phyloP scores from a whole-genome alignment of 2,888 invertebrate species.

The Pristionchus exspectatus region DNA sequence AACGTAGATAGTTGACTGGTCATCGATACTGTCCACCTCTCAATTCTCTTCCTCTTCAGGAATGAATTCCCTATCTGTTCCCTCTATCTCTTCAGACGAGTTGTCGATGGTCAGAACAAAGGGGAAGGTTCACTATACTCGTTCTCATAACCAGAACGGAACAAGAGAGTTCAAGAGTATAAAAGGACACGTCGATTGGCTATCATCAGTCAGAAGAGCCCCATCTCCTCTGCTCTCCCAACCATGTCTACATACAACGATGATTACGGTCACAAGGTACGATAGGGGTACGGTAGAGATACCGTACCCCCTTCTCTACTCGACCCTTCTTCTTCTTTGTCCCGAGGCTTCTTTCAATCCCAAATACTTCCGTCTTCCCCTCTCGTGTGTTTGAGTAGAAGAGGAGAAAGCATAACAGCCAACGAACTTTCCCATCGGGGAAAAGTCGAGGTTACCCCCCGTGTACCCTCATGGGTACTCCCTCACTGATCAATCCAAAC shows the following conservation, averaged over 20 bases:
- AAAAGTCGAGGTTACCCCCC: conserved; percentile 13
- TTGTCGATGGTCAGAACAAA: conserved; percentile 40
- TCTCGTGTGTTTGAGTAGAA: conserved; percentile 46
- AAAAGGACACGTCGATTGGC: background rate
- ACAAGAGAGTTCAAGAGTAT: background rate
- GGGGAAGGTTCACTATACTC: conserved; percentile 14
- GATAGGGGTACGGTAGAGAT: conserved; percentile 18
- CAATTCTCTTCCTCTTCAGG: background rate
- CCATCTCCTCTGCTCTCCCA: conserved; percentile 20
- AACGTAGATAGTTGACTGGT: background rate
- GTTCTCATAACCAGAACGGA: conserved; percentile 27
- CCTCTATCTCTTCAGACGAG: conserved; percentile 19
- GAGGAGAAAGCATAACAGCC: conserved; percentile 46
- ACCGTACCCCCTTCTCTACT: conserved; percentile 19
- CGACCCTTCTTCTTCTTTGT: conserved; percentile 35
- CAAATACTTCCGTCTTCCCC: conserved; percentile 46
- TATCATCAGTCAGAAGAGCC: conserved; percentile 48
- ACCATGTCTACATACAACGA: background rate
- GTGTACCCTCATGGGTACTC: background rate
- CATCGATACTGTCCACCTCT: conserved; percentile 1
- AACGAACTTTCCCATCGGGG: conserved; percentile 37
- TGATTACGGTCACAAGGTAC: conserved; percentile 53
- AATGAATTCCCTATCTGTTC: background rate
- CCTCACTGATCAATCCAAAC: background rate
- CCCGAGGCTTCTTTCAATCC: conserved; percentile 46